phyloP scores from a whole-genome alignment of 2,797 vertebrate genomes.

The Enteromius fasciolatus region DNA sequence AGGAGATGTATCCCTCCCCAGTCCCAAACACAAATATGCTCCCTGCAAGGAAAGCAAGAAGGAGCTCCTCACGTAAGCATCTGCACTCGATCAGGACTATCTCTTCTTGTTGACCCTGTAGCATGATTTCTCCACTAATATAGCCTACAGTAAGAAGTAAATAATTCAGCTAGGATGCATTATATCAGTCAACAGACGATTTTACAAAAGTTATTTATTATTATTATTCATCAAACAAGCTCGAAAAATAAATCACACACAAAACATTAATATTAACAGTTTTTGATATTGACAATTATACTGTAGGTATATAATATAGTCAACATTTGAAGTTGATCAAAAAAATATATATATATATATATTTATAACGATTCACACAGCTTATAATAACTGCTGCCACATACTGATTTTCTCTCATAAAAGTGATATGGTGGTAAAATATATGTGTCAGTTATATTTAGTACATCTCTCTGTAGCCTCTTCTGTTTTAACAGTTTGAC shows the following conservation, averaged over 20 bases:
- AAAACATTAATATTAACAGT: neutral
- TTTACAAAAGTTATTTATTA: neutral
- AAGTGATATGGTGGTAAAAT: neutral
- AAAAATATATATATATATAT: too few species aligned
- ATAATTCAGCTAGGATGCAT: neutral
- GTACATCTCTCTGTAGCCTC: neutral
- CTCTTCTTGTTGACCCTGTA: neutral
- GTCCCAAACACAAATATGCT: conserved; percentile 94
- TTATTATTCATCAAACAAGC: neutral
- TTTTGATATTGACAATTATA: neutral
- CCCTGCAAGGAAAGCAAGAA: conserved; percentile 97
- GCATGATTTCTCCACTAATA: neutral
- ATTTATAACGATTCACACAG: neutral
- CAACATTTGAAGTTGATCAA: too few species aligned
- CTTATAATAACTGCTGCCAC: too few species aligned
- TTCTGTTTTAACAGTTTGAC: neutral
- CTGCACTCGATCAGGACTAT: neutral
- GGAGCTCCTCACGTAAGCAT: conserved; percentile 95
- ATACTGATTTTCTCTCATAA: neutral
- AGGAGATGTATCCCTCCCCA: conserved; percentile 88
- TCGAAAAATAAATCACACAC: too few species aligned
- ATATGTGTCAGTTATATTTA: neutral
- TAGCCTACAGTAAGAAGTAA: neutral
- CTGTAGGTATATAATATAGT: too few species aligned
- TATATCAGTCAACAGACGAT: neutral